Conservation (phyloP, 2,888 invertebrate genomes). For the Gastrophysa polygoni region DNA sequence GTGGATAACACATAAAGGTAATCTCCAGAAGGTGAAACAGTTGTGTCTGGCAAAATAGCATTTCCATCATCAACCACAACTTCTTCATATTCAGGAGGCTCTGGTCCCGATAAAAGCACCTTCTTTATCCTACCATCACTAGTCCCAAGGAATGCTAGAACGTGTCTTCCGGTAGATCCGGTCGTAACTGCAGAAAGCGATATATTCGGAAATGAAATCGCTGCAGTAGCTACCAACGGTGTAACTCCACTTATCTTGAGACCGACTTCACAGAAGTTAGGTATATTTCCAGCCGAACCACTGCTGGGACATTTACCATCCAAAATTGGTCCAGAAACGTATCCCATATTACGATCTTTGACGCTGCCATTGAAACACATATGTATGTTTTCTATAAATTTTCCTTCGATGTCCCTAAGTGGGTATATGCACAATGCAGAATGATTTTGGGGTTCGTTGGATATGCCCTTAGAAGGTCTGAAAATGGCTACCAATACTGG, state of each 20-base stretch:
- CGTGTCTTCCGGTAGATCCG: slow-evolving; percentile 88
- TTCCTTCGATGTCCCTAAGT: slow-evolving; percentile 85
- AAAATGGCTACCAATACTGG: slow-evolving; percentile 87
- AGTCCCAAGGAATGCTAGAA: slow-evolving; percentile 93
- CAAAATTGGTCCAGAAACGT: slow-evolving; percentile 88
- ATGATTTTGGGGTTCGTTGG: slow-evolving; percentile 78
- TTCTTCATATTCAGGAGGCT: slow-evolving; percentile 85
- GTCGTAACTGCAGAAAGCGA: slow-evolving; percentile 85
- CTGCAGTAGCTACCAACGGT: slow-evolving; percentile 79
- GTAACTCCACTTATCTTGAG: slow-evolving; percentile 89
- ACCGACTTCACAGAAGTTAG: slow-evolving; percentile 91
- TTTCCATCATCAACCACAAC: slow-evolving; percentile 81
- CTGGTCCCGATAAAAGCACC: slow-evolving; percentile 74
- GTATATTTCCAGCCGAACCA: slow-evolving; percentile 87
- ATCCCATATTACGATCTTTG: slow-evolving; percentile 89
- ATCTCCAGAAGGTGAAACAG: slow-evolving; percentile 81
- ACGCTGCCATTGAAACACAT: slow-evolving; percentile 96
- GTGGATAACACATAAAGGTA: slow-evolving; percentile 85
- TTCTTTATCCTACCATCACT: slow-evolving; percentile 85
- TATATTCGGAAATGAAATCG: slow-evolving; percentile 78
- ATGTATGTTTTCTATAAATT: slow-evolving; percentile 96
- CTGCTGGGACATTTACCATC: slow-evolving; percentile 90
- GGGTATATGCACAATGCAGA: slow-evolving; percentile 95
- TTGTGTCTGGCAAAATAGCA: slow-evolving; percentile 84
- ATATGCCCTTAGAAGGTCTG: slow-evolving; percentile 86